Evolutionary conservation across 2,888 invertebrate genomes (phyloP).

Genomic region (Bruchidius siliquastri): DNA sequence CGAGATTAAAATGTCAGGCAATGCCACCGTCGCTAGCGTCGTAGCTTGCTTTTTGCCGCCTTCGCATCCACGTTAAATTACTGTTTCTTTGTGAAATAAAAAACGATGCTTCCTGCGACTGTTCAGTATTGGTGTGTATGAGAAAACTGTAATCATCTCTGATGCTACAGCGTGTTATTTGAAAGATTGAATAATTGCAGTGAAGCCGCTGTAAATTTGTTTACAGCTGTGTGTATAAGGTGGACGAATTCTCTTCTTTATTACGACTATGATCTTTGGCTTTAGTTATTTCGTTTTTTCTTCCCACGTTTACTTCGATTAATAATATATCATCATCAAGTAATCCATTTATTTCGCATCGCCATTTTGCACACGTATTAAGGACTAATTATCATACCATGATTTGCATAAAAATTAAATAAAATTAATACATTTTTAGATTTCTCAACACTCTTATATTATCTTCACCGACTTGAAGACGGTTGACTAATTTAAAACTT

Average conservation of each 20-base stretch:
- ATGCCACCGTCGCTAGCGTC: background rate
- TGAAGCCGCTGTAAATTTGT: background rate
- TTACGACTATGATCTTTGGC: too few species aligned
- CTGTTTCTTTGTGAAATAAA: background rate
- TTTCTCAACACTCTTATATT: too few species aligned
- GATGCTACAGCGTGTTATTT: background rate
- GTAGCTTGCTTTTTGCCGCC: background rate
- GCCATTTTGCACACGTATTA: too few species aligned
- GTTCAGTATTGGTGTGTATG: background rate
- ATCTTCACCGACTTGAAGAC: too few species aligned
- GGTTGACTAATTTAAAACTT: too few species aligned
- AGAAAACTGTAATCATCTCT: background rate
- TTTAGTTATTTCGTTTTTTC: too few species aligned
- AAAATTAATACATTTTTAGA: too few species aligned
- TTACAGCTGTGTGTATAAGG: background rate
- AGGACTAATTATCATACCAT: too few species aligned
- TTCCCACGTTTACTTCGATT: too few species aligned
- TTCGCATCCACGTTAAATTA: background rate
- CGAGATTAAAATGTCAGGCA: slow-evolving; percentile 8
- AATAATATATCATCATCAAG: too few species aligned
- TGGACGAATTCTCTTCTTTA: background rate
- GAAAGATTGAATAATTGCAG: background rate
- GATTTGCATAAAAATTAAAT: too few species aligned
- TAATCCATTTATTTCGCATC: too few species aligned
- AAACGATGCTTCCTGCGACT: background rate